Conservation (phyloP, 2,797 vertebrate species). For the Alcedo quadribrachys region DNA sequence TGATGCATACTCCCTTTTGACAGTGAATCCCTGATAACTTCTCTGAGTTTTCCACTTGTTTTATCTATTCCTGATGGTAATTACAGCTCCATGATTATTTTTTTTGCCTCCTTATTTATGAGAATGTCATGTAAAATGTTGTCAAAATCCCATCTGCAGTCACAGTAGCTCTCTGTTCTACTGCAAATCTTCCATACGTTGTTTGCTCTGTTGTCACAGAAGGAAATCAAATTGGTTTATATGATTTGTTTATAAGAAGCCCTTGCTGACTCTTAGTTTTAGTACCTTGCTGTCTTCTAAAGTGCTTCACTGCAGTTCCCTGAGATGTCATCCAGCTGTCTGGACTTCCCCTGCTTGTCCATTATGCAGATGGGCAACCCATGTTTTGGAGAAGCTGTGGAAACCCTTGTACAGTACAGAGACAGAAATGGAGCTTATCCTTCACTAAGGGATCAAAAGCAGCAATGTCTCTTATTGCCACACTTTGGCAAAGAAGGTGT, state of each 20-base stretch:
- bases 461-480: background rate
- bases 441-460: background rate
- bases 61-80: background rate
- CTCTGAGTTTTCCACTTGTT: background rate
- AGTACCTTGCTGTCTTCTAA: background rate
- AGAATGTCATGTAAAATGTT: background rate
- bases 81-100: background rate
- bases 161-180: background rate
- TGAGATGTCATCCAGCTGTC: background rate
- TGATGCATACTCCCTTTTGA: background rate
- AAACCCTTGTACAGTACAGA: background rate
- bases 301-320: background rate
- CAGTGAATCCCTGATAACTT: background rate
- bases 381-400: background rate
- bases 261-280: background rate
- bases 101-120: background rate
- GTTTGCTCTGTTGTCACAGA: background rate
- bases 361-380: background rate
- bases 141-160: background rate
- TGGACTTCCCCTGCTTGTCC: background rate
- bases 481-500: background rate
- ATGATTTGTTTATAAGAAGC: background rate
- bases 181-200: background rate
- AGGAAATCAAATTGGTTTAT: background rate
- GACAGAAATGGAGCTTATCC: background rate